A percentile compares a stretch with the other conserved stretches of the same genome.
Evolutionary conservation across 2,888 invertebrate genomes (phyloP).

Genomic region (Chironomus tentans): DNA sequence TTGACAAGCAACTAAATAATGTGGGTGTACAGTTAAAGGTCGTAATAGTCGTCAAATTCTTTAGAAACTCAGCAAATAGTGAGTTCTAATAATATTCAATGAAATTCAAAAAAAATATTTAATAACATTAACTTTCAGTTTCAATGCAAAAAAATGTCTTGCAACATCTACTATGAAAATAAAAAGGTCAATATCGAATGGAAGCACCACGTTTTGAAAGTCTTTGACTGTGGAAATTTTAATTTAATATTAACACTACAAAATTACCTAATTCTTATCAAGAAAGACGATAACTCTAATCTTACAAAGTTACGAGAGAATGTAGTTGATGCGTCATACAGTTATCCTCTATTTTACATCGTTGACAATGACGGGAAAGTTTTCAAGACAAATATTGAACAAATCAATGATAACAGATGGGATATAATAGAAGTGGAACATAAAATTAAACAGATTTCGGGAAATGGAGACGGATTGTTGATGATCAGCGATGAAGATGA

Average conservation of each 20-base stretch:
- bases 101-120: background rate
- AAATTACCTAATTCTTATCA: background rate
- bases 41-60: too few relatives aligned
- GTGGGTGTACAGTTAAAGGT: too few relatives aligned
- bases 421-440: slow-evolving; percentile 29
- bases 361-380: slow-evolving; percentile 29
- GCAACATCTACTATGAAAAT: slow-evolving; percentile 9
- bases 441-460: slow-evolving; percentile 35
- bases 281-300: background rate
- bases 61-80: background rate
- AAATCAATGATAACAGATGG: slow-evolving; percentile 13
- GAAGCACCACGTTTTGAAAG: slow-evolving; percentile 1
- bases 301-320: background rate
- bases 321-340: slow-evolving; percentile 9
- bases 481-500: slow-evolving; percentile 36
- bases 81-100: background rate
- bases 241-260: background rate
- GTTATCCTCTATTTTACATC: slow-evolving; percentile 28
- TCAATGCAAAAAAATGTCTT: slow-evolving; percentile 12
- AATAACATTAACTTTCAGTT: background rate
- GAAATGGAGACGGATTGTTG: slow-evolving; percentile 38
- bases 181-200: background rate
- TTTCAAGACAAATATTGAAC: slow-evolving; percentile 19
- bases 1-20: too few relatives aligned
- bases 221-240: background rate